These are phyloP conservation scores for Brachystomella parvula DNA, from an alignment of 1,140 invertebrate species.

Conservation along the genomic window DNA sequence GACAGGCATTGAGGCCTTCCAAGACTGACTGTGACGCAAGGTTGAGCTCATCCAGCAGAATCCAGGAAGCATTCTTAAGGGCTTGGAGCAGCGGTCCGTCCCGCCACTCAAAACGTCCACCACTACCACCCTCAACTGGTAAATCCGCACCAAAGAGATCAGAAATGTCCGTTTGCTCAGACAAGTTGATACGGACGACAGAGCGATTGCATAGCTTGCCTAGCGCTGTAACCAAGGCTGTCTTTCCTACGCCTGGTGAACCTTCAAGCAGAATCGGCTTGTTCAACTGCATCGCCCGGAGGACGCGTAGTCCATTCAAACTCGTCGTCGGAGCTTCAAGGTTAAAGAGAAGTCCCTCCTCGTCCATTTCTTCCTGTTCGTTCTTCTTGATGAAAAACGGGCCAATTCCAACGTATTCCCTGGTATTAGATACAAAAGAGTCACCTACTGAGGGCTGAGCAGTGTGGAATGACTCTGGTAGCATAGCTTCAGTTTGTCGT, in stretches of 20 bases:
- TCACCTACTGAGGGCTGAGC: not conserved
- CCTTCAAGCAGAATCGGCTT: slow-evolving; percentile 94
- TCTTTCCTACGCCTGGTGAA: slow-evolving; percentile 96
- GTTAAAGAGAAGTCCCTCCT: slow-evolving; percentile 48
- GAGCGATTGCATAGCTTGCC: slow-evolving; percentile 71
- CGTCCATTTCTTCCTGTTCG: not conserved
- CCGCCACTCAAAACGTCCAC: slow-evolving; percentile 86
- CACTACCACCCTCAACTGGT: slow-evolving; percentile 75
- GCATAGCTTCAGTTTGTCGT: not conserved
- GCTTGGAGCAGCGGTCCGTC: slow-evolving; percentile 93
- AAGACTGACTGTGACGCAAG: slow-evolving; percentile 95
- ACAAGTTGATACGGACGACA: slow-evolving; percentile 90
- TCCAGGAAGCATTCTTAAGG: slow-evolving; percentile 86
- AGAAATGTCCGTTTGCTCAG: slow-evolving; percentile 87
- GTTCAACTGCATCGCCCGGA: slow-evolving; percentile 74
- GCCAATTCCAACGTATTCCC: slow-evolving; percentile 13
- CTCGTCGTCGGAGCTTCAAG: slow-evolving; percentile 76
- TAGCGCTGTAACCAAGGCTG: slow-evolving; percentile 84
- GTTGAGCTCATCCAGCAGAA: slow-evolving; percentile 97
- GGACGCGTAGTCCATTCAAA: slow-evolving; percentile 69
- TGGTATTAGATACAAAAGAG: not conserved
- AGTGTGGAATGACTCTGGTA: not conserved
- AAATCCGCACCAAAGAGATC: slow-evolving; percentile 98
- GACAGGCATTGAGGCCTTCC: slow-evolving; percentile 95
- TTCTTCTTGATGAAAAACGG: slow-evolving; percentile 16